Evolutionary conservation across 2,888 invertebrate genomes (phyloP).

Genomic region (Monoplex corrugatus): DNA sequence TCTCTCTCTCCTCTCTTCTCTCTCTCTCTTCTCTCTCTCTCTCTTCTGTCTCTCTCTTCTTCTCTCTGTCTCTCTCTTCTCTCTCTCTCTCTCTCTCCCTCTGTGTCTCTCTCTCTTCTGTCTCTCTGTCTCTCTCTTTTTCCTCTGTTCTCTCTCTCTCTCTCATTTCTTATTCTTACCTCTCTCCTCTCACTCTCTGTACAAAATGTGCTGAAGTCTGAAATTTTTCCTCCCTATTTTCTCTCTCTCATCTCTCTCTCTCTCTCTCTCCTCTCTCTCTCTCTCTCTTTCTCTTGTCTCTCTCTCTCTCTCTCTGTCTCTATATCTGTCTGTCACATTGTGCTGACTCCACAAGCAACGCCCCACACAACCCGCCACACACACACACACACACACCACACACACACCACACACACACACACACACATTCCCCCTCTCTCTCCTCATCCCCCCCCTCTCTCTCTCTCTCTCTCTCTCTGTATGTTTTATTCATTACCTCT

Average conservation of each 20-base stretch:
- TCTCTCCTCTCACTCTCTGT: too few species aligned
- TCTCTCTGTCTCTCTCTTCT: background rate
- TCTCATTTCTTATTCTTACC: background rate
- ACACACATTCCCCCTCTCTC: background rate
- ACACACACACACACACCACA: slow-evolving; percentile 5
- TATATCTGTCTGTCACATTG: background rate
- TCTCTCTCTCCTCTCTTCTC: slow-evolving; percentile 2
- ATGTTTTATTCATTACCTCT: too few species aligned
- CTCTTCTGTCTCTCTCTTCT: background rate
- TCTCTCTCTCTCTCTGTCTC: background rate
- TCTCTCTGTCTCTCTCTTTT: background rate
- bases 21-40: slow-evolving; percentile 15
- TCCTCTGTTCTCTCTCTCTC: background rate
- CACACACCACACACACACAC: background rate
- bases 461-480: too few species aligned
- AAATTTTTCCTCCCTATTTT: background rate
- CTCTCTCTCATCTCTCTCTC: background rate
- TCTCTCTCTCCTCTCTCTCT: background rate
- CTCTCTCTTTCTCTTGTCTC: background rate
- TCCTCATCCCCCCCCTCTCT: background rate
- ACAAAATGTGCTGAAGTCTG: background rate
- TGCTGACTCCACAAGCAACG: background rate
- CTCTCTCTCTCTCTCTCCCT: background rate
- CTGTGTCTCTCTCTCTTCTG: background rate
- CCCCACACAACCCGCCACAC: background rate